phyloP scores from a whole-genome alignment of 2,113 vertebrate species.

The Notiomystis cincta region DNA sequence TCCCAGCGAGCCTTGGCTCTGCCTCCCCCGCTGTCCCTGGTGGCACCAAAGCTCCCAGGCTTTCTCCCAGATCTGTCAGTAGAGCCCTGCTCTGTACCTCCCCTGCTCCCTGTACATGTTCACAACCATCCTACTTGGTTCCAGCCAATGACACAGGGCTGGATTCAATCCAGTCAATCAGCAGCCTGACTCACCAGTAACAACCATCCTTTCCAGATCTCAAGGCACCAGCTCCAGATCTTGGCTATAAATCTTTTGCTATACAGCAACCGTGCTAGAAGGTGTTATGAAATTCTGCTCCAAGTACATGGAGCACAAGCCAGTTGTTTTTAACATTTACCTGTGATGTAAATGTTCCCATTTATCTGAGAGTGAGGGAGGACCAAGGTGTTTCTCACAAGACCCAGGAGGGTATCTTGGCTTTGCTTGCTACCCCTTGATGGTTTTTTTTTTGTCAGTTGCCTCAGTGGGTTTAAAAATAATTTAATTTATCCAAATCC shows the following conservation, averaged over 20 bases:
- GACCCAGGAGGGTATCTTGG: background rate
- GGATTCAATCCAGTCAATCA: background rate
- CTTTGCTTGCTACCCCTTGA: background rate
- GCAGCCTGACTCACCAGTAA: background rate
- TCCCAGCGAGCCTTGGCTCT: background rate
- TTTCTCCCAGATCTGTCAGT: background rate
- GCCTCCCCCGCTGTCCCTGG: background rate
- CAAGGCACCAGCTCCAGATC: fast-evolving
- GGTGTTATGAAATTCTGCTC: background rate
- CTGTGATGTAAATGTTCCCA: too few relatives aligned
- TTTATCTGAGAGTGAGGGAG: background rate
- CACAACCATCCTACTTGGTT: background rate
- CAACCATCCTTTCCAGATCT: background rate
- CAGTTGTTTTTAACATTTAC: background rate
- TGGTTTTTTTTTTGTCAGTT: background rate
- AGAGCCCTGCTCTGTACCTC: background rate
- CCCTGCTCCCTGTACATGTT: background rate
- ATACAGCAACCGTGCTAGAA: background rate
- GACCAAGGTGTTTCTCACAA: background rate
- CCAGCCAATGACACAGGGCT: background rate
- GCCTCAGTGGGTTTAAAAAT: background rate
- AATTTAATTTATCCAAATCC: conserved; percentile 60
- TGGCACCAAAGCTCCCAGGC: background rate
- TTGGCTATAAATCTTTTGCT: background rate
- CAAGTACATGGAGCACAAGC: background rate